A percentile compares a stretch with the other conserved stretches of the same genome.
Conservation (phyloP, 2,797 vertebrate genomes). For the Heteromormyrus szaboi region DNA sequence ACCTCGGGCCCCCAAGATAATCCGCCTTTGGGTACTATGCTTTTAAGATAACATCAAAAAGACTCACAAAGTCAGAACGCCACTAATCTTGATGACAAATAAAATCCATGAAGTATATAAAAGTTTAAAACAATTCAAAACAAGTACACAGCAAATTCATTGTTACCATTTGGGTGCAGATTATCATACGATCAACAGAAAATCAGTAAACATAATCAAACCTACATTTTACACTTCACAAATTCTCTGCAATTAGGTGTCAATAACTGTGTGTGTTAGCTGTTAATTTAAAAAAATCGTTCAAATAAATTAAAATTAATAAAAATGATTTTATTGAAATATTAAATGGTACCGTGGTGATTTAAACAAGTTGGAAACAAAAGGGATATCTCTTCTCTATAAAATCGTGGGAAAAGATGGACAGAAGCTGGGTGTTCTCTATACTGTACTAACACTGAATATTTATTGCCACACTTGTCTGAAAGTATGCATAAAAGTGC, state of each 20-base stretch:
- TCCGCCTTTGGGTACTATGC: neutral
- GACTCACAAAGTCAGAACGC: neutral
- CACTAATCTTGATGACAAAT: neutral
- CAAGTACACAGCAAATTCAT: neutral
- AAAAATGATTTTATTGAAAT: neutral
- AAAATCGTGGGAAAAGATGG: neutral
- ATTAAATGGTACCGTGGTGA: neutral
- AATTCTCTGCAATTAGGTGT: neutral
- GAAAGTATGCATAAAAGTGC: neutral
- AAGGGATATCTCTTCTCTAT: neutral
- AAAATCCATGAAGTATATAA: neutral
- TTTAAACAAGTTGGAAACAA: neutral
- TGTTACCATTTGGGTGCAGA: neutral
- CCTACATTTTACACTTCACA: neutral
- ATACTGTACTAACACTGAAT: neutral
- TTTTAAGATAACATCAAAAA: neutral
- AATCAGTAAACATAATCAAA: neutral
- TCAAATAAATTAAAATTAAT: neutral
- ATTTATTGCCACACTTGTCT: neutral
- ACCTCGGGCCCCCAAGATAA: neutral
- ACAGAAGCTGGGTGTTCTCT: neutral
- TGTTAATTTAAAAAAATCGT: neutral
- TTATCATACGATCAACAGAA: neutral
- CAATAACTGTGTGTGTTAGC: neutral
- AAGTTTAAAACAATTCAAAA: neutral